These are phyloP conservation scores for Lacerta agilis DNA, from an alignment of 2,797 vertebrate species.

Conservation along the genomic window DNA sequence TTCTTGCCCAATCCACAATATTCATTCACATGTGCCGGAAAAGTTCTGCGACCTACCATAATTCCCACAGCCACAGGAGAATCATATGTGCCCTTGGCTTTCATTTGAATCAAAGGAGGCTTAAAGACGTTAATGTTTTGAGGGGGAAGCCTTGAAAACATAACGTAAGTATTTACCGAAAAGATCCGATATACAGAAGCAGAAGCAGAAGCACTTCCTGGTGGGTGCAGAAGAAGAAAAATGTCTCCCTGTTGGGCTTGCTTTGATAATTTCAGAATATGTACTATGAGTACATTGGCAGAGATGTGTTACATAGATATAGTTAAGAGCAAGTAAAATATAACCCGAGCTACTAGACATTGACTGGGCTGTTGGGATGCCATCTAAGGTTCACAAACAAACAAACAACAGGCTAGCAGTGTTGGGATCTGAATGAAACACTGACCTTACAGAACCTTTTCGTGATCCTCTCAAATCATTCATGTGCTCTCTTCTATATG, in stretches of 20 bases:
- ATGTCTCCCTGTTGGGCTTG: too few species aligned
- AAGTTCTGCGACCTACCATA: background rate
- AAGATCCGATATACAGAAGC: background rate
- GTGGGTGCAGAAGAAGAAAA: background rate
- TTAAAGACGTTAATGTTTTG: background rate
- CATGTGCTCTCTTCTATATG: background rate
- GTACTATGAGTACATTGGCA: background rate
- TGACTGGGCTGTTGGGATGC: background rate
- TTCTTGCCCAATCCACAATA: background rate
- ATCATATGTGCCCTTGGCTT: background rate
- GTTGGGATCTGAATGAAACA: background rate
- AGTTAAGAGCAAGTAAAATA: background rate
- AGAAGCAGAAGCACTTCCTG: background rate
- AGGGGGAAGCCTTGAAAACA: background rate
- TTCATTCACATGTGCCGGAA: background rate
- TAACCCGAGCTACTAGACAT: background rate
- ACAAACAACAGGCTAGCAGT: background rate
- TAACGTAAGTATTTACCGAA: background rate
- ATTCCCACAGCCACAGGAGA: background rate
- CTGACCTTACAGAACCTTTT: background rate
- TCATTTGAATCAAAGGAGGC: background rate
- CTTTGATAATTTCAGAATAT: too few species aligned
- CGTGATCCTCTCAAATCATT: background rate
- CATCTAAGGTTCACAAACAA: too few species aligned
- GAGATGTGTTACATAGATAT: background rate